Base-by-base conservation (phyloP, 2,888 invertebrate species). In the Exephanes ischioxanthus region DNA sequence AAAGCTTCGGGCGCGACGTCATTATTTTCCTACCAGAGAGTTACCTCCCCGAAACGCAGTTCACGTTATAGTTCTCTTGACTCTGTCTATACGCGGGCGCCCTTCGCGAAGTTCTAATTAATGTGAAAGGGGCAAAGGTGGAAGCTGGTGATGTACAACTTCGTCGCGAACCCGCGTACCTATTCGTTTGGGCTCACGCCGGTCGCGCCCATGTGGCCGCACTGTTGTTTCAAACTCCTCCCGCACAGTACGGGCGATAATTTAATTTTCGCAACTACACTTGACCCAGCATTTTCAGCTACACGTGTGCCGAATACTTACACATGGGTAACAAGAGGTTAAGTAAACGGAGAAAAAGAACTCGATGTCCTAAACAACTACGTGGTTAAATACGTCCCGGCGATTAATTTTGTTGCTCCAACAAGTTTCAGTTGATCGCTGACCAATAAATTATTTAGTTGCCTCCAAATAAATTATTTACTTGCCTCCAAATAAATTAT, bases 61-160 rank as follows among this genome's bases (percentile, higher is more conserved):
- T 76, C 51, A 37, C 76, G 45, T 48, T 75, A 63, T 33, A 48
- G 48, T 19, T 30, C 14, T 3, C 2, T n/a, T 7, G 16, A 26
- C 33, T 70, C 51, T 77, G 76, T 76, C 26, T 71, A 53, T 72
- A 55, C 14, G 55, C 55, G 55, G 22, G 72, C 84, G 71, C 80
- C 26, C 73, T 68, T 71, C 77, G 68, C 68, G 51, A 84, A 78
- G 71, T 70, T 77, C 84, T 80, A 86, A 87, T 87, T 86, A 87
- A 82, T 79, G 58, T 77, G 61, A 83, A 86, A 86, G 87, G 84
- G 73, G 63, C 63, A 72, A 72, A 80, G 79, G 73, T 67, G 67
- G 67, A 73, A 82, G 76, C 75, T 83, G 51, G 73, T 51, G 58
- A 83, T 51, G 45, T 63, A 79, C 51, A 51, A 37, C 33, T 71